A percentile compares a stretch with the other conserved stretches of the same genome.
Evolutionary conservation across 1,140 invertebrate species (phyloP).

Genomic region (Brachionus plicatilis): DNA sequence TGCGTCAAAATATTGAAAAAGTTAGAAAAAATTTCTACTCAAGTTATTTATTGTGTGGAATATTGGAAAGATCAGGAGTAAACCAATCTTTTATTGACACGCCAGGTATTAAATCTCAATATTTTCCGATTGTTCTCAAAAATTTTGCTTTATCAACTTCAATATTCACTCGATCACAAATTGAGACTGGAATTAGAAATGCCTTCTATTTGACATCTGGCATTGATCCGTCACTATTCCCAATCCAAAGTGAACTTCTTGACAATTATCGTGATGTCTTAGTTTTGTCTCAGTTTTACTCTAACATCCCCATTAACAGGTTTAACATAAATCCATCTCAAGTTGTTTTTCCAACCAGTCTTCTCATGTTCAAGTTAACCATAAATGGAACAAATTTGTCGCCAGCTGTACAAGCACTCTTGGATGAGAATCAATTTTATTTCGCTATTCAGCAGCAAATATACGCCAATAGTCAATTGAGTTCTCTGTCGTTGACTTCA

Average conservation of each 20-base stretch:
- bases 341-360: neutral
- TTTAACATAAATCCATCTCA: slow-evolving; percentile 11
- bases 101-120: neutral
- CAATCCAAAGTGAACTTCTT: neutral
- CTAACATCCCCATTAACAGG: neutral
- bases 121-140: neutral
- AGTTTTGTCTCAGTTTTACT: slow-evolving; percentile 5
- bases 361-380: neutral
- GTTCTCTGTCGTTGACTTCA: neutral
- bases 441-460: neutral
- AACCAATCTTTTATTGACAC: neutral
- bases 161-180: neutral
- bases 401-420: neutral
- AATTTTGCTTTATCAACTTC: neutral
- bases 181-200: neutral
- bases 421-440: slow-evolving; percentile 28
- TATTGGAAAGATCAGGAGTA: neutral
- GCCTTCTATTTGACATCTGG: neutral
- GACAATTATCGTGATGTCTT: neutral
- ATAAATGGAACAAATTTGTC: neutral
- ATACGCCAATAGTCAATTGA: neutral
- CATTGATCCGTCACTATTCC: neutral
- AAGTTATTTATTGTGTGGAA: neutral
- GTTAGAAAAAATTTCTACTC: neutral
- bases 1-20: neutral